A percentile compares a stretch with the other conserved stretches of the same genome.
Conservation (phyloP, 2,797 vertebrate genomes). For the Leuciscus waleckii region DNA sequence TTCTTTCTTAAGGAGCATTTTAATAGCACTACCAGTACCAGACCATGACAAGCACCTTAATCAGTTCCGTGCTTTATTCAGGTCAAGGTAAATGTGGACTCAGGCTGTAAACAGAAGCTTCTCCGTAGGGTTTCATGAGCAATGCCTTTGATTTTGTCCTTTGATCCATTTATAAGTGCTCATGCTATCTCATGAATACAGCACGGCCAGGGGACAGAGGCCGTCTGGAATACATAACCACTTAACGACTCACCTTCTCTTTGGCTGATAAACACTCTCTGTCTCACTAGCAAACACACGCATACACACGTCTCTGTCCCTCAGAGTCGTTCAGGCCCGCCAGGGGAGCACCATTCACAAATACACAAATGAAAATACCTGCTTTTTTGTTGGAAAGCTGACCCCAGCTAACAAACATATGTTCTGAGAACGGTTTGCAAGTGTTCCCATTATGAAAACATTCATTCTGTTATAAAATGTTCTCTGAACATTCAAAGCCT, state of each 20-base stretch:
- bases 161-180: conserved; percentile 58
- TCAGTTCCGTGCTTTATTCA: conserved; percentile 12
- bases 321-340: neutral
- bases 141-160: conserved; percentile 57
- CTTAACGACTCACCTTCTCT: conserved; percentile 50
- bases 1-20: neutral
- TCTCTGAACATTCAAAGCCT: neutral
- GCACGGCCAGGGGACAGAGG: conserved; percentile 39
- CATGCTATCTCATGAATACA: conserved; percentile 50
- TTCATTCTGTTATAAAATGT: neutral
- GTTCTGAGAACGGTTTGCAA: neutral
- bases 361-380: neutral
- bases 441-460: neutral
- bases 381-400: neutral
- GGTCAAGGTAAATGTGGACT: conserved; percentile 39
- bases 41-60: conserved; percentile 28
- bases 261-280: conserved; percentile 46
- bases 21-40: neutral
- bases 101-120: conserved; percentile 42
- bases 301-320: neutral
- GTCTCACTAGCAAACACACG: conserved; percentile 19
- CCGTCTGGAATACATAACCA: conserved; percentile 65
- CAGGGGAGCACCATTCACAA: neutral
- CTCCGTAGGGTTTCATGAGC: conserved; percentile 3
- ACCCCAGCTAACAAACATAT: neutral